Evolutionary conservation across 2,113 vertebrate species (phyloP).

Genomic region (Noctilio leporinus): DNA sequence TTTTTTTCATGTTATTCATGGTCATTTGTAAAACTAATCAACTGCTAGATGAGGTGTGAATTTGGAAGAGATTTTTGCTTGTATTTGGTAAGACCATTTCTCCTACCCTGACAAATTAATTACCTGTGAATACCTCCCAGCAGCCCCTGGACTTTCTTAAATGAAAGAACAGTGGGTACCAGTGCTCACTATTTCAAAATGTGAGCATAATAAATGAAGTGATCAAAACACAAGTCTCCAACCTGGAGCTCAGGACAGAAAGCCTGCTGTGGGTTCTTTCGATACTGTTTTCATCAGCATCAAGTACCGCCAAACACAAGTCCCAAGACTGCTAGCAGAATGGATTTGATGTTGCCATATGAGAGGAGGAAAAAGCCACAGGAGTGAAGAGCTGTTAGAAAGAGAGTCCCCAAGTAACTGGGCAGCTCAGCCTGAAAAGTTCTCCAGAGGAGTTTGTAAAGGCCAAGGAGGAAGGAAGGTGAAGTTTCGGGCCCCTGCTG

Average conservation of each 20-base stretch:
- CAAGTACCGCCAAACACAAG: not conserved
- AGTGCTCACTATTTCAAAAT: not conserved
- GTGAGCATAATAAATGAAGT: not conserved
- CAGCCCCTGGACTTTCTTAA: not conserved
- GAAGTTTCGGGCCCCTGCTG: accelerated
- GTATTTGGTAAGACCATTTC: not conserved
- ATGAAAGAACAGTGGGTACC: not conserved
- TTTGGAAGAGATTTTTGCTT: not conserved
- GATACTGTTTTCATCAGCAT: not conserved
- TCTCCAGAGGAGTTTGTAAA: not conserved
- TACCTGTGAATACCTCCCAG: not conserved
- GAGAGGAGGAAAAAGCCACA: not conserved
- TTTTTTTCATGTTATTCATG: not conserved
- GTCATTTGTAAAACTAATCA: slow-evolving; percentile 38
- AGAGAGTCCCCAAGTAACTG: not conserved
- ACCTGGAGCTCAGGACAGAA: not conserved
- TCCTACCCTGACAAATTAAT: slow-evolving; percentile 29
- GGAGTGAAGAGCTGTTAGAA: not conserved
- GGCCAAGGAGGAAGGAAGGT: not conserved
- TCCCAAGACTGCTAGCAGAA: not conserved
- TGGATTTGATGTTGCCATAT: not conserved
- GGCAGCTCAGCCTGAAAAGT: not conserved
- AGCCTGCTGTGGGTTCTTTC: not conserved
- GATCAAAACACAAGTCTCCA: not conserved
- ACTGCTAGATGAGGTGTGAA: not conserved